phyloP scores from a whole-genome alignment of 2,797 vertebrate genomes.

The Linurgus olivaceus region DNA sequence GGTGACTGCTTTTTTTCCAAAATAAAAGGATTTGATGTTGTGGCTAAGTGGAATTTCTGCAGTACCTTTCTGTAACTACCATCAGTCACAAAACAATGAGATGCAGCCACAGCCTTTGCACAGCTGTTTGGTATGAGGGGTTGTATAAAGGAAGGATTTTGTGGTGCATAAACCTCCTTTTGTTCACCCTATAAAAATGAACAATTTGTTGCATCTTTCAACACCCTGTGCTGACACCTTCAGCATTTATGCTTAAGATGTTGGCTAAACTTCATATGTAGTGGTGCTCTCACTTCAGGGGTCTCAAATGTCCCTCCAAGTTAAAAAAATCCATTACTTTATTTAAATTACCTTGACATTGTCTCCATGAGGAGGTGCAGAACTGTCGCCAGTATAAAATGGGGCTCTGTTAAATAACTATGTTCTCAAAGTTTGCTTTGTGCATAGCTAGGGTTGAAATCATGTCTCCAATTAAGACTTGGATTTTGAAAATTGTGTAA shows the following conservation, averaged over 20 bases:
- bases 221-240: background rate
- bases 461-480: background rate
- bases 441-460: background rate
- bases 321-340: background rate
- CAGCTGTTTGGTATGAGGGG: background rate
- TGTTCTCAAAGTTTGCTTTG: background rate
- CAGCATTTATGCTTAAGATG: background rate
- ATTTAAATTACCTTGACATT: background rate
- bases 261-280: background rate
- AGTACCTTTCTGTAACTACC: background rate
- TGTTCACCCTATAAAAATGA: background rate
- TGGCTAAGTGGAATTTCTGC: background rate
- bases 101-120: background rate
- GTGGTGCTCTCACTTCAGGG: background rate
- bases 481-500: background rate
- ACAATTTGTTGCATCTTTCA: background rate
- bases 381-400: background rate
- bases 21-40: slow-evolving; percentile 8
- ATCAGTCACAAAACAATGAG: background rate
- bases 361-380: background rate
- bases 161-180: background rate
- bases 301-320: background rate
- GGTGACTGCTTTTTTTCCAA: background rate
- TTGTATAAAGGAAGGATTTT: background rate
- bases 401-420: background rate